Conservation (phyloP, 2,888 invertebrate genomes). For the Nephrotoma guestfalica region DNA sequence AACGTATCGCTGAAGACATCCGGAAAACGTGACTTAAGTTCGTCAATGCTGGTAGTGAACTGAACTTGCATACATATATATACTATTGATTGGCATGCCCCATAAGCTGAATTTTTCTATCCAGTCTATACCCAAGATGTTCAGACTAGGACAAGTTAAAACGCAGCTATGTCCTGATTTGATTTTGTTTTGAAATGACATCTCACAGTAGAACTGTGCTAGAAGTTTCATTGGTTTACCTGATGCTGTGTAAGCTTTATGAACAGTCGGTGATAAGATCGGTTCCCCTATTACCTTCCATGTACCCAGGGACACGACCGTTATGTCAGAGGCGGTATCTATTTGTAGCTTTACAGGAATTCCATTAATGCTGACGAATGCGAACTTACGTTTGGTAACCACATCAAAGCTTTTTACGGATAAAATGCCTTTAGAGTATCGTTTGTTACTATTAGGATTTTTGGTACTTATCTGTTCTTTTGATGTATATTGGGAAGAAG, state of each 20-base stretch:
- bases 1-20: conserved; percentile 11
- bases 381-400: conserved; percentile 10
- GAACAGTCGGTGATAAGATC: not conserved
- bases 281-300: conserved; percentile 5
- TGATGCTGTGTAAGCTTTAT: conserved; percentile 10
- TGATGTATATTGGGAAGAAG: not conserved
- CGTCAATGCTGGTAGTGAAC: not conserved
- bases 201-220: conserved; percentile 10
- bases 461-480: not conserved
- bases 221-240: conserved; percentile 10
- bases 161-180: not conserved
- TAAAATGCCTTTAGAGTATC: too few relatives aligned
- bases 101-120: not conserved
- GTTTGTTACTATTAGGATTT: not conserved
- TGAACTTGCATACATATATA: too few relatives aligned
- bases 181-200: conserved; percentile 6
- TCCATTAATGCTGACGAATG: conserved; percentile 12
- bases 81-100: too few relatives aligned
- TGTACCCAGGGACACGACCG: conserved; percentile 8
- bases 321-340: too few relatives aligned
- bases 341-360: conserved; percentile 9
- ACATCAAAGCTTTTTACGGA: conserved; percentile 9
- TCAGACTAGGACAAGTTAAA: not conserved
- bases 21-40: conserved; percentile 11
- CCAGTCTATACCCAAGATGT: conserved; percentile 5